These are phyloP conservation scores for Ramphastos sulfuratus DNA, from an alignment of 2,113 vertebrate species.

Conservation along the genomic window DNA sequence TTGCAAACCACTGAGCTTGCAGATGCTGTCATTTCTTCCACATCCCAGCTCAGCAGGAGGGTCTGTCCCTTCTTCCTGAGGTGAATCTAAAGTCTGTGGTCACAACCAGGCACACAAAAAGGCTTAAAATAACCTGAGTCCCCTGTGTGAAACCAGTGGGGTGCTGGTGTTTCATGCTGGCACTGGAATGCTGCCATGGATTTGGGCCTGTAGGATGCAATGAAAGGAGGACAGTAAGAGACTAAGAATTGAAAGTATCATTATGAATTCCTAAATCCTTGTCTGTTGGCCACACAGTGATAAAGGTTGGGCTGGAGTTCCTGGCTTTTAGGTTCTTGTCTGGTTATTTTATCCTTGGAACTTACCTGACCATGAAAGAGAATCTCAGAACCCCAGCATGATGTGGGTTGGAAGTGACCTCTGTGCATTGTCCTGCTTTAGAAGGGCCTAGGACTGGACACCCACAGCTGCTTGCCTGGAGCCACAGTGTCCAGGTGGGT, in stretches of 20 bases:
- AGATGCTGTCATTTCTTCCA: not conserved
- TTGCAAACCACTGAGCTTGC: not conserved
- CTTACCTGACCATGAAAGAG: not conserved
- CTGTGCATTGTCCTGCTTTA: too few relatives aligned
- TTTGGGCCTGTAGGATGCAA: not conserved
- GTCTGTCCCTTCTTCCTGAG: not conserved
- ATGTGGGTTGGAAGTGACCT: too few relatives aligned
- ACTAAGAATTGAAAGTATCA: not conserved
- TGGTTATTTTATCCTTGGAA: not conserved
- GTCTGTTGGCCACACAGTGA: not conserved
- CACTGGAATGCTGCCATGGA: not conserved
- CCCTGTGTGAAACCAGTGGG: not conserved
- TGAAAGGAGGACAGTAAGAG: not conserved
- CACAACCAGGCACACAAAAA: not conserved
- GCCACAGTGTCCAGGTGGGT: too few relatives aligned
- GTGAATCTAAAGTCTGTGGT: not conserved
- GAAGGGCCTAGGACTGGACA: too few relatives aligned
- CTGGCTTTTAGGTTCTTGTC: not conserved
- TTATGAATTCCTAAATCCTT: not conserved
- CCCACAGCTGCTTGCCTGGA: too few relatives aligned
- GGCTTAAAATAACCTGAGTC: not conserved
- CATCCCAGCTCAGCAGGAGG: not conserved
- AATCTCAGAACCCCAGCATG: too few relatives aligned
- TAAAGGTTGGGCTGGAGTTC: not conserved
- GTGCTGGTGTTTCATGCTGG: not conserved